These are phyloP conservation scores for Meghimatium bilineatum DNA, from an alignment of 2,888 invertebrate genomes.

Conservation along the genomic window DNA sequence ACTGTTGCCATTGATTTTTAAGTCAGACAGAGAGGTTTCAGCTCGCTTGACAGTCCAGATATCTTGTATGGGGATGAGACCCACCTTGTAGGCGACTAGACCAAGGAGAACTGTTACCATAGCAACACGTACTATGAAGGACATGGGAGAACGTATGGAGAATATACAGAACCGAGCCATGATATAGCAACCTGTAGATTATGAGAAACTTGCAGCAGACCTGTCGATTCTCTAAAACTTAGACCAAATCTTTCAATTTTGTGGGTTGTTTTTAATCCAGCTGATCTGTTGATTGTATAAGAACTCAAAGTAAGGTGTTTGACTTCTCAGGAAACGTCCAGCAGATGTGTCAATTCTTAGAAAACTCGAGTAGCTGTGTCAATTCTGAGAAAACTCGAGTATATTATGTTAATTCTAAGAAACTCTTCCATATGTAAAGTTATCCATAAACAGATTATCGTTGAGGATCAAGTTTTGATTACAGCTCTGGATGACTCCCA, in stretches of 20 bases:
- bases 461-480: neutral
- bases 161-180: neutral
- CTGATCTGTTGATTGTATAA: no score
- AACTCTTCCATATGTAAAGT: no score
- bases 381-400: no score
- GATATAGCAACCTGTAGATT: no score
- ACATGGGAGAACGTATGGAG: neutral
- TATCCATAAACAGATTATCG: neutral
- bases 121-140: constrained; percentile 71
- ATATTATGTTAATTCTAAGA: no score
- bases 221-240: neutral
- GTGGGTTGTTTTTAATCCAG: no score
- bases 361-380: no score
- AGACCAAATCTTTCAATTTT: no score
- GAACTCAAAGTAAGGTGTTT: neutral
- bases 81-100: neutral
- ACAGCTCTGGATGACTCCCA: neutral
- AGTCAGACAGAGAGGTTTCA: neutral
- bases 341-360: neutral
- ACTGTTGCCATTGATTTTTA: no score
- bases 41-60: neutral
- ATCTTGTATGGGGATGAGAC: neutral
- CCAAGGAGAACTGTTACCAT: constrained; percentile 77
- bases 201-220: no score
- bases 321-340: neutral